Percentiles rank a stretch among this genome's conserved stretches.
These are phyloP conservation scores for Melieria crassipennis DNA, from an alignment of 2,888 invertebrate genomes.

Conservation along the genomic window DNA sequence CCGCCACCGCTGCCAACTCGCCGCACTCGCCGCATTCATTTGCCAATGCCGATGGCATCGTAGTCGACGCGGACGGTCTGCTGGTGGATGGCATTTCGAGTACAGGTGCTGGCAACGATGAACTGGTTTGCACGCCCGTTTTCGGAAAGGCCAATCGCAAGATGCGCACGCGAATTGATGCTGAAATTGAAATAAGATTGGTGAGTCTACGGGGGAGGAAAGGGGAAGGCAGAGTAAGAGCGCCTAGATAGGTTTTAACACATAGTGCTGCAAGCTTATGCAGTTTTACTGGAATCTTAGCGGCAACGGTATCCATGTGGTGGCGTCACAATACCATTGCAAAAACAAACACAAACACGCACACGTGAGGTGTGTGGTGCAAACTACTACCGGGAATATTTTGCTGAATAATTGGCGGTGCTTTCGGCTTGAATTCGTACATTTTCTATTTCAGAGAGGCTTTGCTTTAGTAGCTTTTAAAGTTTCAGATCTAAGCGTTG, in stretches of 20 bases:
- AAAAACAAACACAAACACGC: background rate
- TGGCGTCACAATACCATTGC: background rate
- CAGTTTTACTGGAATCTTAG: no score
- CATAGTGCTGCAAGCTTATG: no score
- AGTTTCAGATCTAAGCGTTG: no score
- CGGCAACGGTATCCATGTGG: background rate
- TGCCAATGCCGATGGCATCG: conserved; percentile 42
- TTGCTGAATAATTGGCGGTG: no score
- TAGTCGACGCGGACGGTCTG: conserved; percentile 70
- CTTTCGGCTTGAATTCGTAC: no score
- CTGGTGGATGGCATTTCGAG: conserved; percentile 43
- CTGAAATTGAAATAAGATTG: conserved; percentile 89
- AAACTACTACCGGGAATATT: background rate
- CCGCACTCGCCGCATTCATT: conserved; percentile 54
- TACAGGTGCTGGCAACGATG: conserved; percentile 63
- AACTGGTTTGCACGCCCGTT: conserved; percentile 83
- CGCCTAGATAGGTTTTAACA: no score
- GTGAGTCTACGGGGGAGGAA: conserved; percentile 70
- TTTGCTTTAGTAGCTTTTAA: no score
- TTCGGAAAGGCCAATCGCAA: conserved; percentile 77
- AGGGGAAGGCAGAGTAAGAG: no score
- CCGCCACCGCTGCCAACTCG: conserved; percentile 49
- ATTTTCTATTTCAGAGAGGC: no score
- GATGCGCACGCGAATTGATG: conserved; percentile 76
- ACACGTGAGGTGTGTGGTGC: background rate